These are phyloP conservation scores for Astreopora myriophthalma DNA, from an alignment of 64 coral and sea anemone species.

Conservation along the genomic window DNA sequence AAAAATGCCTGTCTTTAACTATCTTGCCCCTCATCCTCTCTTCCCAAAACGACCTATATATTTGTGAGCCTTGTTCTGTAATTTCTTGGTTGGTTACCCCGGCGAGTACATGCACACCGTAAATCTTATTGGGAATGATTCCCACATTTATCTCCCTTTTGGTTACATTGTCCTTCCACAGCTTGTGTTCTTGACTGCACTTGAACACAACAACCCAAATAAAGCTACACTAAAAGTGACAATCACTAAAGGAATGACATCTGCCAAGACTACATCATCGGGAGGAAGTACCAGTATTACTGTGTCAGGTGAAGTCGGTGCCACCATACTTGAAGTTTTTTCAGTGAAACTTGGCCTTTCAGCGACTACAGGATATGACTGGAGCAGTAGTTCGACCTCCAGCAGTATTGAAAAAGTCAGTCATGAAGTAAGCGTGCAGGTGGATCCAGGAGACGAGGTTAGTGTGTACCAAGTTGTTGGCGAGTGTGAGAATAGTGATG, in stretches of 20 bases:
- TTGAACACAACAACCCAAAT: not conserved
- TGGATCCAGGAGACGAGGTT: not conserved
- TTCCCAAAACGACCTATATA: too few species aligned
- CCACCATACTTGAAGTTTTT: not conserved
- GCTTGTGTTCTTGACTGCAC: not conserved
- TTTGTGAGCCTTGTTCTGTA: too few species aligned
- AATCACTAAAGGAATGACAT: slow-evolving; percentile 7
- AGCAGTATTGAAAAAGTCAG: not conserved
- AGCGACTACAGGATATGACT: not conserved
- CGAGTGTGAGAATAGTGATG: slow-evolving; percentile 6
- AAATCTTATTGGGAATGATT: not conserved
- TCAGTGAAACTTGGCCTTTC: not conserved
- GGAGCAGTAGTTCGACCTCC: not conserved
- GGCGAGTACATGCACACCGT: too few species aligned
- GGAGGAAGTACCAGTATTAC: not conserved
- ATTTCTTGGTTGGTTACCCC: too few species aligned
- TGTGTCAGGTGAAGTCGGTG: not conserved
- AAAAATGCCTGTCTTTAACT: too few species aligned
- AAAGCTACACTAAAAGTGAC: not conserved
- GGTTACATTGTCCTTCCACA: not conserved
- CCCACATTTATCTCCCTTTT: not conserved
- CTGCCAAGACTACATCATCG: not conserved
- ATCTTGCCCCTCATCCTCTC: too few species aligned
- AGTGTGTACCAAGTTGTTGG: slow-evolving; percentile 21
- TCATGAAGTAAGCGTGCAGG: not conserved